Evolutionary conservation across 2,888 invertebrate genomes (phyloP).

Genomic region (Trachelus iudaicus): DNA sequence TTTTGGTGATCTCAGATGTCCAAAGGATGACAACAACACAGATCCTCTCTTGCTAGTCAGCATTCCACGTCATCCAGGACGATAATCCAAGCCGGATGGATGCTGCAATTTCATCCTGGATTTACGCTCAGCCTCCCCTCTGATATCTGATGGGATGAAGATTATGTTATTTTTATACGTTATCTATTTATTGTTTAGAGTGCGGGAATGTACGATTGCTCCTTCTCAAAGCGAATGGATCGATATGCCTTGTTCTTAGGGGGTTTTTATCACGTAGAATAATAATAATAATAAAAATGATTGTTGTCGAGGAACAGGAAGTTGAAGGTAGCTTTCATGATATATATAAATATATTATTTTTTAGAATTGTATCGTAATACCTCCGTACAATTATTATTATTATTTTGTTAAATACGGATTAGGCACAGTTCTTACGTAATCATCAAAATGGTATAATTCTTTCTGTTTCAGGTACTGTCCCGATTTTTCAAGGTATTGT

Average conservation of each 20-base stretch:
- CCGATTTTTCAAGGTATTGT: constrained; percentile 19
- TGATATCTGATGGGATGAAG: neutral
- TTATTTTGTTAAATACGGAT: neutral
- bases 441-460: neutral
- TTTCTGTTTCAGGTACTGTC: constrained; percentile 18
- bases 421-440: neutral
- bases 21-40: neutral
- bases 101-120: neutral
- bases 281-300: neutral
- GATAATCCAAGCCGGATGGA: neutral
- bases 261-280: neutral
- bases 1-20: neutral
- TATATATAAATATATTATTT: neutral
- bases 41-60: neutral
- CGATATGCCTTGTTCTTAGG: too few species aligned
- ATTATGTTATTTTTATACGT: too few species aligned
- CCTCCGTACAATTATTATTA: neutral
- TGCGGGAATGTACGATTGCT: too few species aligned
- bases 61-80: neutral
- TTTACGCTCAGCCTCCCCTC: neutral
- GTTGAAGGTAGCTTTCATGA: neutral
- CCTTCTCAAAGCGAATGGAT: too few species aligned
- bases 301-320: too few species aligned
- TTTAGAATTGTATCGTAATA: neutral
- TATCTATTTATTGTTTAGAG: too few species aligned